Evolutionary conservation across 1,140 invertebrate species (phyloP), one percentile per base, ranked within the genome.

Genomic region (Aphidius gifuensis): DNA sequence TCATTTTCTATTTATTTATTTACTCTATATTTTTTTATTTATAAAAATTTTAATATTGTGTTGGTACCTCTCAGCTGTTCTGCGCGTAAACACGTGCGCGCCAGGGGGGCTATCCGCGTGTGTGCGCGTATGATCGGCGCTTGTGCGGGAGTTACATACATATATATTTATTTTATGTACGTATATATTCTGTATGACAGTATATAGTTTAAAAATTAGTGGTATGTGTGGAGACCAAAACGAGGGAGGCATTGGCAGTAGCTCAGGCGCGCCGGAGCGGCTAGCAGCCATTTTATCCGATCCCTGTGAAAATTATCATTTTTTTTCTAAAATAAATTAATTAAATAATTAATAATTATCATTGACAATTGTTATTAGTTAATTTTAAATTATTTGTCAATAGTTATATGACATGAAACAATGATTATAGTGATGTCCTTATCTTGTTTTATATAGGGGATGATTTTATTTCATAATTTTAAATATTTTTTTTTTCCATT

Each of bases 261-360:
- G 78, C 76, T 78, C 75, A 73, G 76, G 72, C 76, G 78, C 78
- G 76, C 74, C 76, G 78, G 74, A 78, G 73, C 74, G 76, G 74
- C 77, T 75, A 78, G 76, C 76, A 78, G 78, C 78, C 78, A 80
- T 80, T 80, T 80, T 80, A 79, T 74, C 72, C 77, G 74, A 79
- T 71, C 71, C 67, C 70, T 68, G 71, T 67, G 64, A 66, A 69
- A 70, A 60, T 44, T 53, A 43, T 43, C 43, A 23, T 16, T 6
- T 56, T 56, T 51, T 53, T 21, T 44, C 4, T 60, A 45, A 58
- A 16, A 42, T 59, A 40, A 40, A 49, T 49, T 47, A 6, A 38
- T 42, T 39, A 46, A 32, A 55, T 56, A 45, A 43, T 42, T 16
- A 4, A 21, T 39, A 9, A 16, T 21, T 6, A 16, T 21, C 11